Base-by-base conservation (phyloP, 2,888 invertebrate species). In the Chrysodeixis includens region DNA sequence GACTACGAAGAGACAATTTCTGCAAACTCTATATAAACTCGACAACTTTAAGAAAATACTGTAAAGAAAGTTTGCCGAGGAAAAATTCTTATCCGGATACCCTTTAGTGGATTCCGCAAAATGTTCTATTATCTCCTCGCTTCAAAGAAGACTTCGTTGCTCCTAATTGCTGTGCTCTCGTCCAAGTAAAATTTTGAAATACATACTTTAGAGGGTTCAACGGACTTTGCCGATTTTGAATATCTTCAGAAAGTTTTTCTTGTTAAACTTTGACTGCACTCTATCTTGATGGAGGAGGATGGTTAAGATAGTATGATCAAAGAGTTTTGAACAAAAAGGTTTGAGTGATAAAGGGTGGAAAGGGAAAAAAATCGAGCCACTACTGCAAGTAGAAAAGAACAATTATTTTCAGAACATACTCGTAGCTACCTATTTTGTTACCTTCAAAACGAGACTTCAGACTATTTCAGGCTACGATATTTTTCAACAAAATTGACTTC, bases 61-160 rank as follows among this genome's bases (percentile, higher is more conserved):
- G 64, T 62, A 60, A 65, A 63, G 63, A 63, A 79, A 77, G 52
- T 77, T 75, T 59, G 1, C 8, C 0, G 56, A 56, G 56, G 55
- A 71, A 76, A 76, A 72, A 79, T 62, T 73, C 69, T 78, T 76
- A 76, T 77, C 74, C 60, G 35, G 44, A 30, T 40, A 65, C 66
- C 51, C 59, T 62, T 69, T 66, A 66, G 72, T 59, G 59, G 67
- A 67, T 74, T 76, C 62, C 56, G 51, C 30, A 30, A 58, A 61
- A 54, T 58, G 49, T 65, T 61, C 68, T 62, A 65, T 79, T 83
- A 76, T 78, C 72, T 74, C 56, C 68, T 57, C 51, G 61, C 68
- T 71, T 81, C 67, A 82, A 78, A 83, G 55, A 30, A 35, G 32
- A 46, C 44, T 30, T 40, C 20, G 49, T 26, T 53, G 30, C 51